Conservation (phyloP, 2,797 vertebrate genomes). For the Ciconia nigra region DNA sequence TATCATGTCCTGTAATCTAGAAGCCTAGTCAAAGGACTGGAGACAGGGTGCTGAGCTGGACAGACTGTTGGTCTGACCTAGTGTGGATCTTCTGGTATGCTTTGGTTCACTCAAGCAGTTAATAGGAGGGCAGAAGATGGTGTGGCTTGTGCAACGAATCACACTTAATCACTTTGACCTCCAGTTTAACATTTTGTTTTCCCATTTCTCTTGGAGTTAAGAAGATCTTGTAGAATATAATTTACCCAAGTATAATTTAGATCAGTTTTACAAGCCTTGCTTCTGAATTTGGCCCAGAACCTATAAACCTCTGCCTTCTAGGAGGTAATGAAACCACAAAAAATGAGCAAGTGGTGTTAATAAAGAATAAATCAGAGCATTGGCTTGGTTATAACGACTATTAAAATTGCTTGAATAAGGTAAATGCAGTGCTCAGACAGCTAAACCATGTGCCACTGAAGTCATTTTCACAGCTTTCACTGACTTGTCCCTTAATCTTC, state of each 20-base stretch:
- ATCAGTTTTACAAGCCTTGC: neutral
- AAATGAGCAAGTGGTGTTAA: neutral
- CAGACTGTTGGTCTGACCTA: neutral
- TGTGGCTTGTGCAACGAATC: neutral
- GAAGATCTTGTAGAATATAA: neutral
- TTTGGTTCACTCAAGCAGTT: neutral
- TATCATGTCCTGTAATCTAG: neutral
- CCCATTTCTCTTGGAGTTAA: neutral
- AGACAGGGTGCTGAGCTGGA: neutral
- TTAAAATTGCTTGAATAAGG: neutral
- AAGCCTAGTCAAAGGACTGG: neutral
- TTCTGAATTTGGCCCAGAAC: conserved; percentile 31
- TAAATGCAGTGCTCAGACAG: neutral
- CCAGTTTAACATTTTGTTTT: neutral
- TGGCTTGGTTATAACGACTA: neutral
- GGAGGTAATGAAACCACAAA: conserved; percentile 24
- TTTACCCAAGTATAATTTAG: neutral
- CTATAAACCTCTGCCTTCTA: conserved; percentile 15
- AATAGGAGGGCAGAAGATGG: neutral
- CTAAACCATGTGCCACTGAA: neutral
- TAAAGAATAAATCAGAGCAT: conserved; percentile 8
- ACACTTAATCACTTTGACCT: neutral
- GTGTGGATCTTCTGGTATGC: neutral
- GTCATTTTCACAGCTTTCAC: neutral
- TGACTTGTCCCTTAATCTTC: conserved; percentile 7